Base-by-base conservation (phyloP, 2,797 vertebrate genomes). In the Zenarchopterus dispar region DNA sequence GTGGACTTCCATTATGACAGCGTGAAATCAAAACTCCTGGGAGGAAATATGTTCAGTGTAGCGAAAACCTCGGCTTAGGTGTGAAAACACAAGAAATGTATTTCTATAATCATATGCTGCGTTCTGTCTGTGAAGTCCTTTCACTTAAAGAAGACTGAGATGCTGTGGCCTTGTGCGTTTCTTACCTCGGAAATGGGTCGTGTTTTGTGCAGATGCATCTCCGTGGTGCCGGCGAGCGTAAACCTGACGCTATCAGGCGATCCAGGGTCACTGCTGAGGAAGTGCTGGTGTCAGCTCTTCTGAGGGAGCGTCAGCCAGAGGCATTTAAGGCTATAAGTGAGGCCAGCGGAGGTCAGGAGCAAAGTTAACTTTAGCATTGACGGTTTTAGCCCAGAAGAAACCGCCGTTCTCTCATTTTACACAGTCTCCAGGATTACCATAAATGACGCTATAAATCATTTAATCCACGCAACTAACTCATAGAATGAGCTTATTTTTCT, bases 261-360 rank as follows among this genome's bases (percentile, higher is more conserved):
- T 33, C 16, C 26, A 26, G 68, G 73, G 75, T 81, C 73, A 70
- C 45, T 28, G 60, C 62, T 63, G 70, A 67, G 48, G 67, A 77
- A 55, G 24, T 73, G 77, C 56, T 71, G 31, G 42, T 73, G 78
- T 86, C 84, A 77, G 83, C 73, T 72, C 44, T 60, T 52, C 21
- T 48, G 19, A 54, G 1, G 41, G 15, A 41, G 17, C 33, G n/a
- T 33, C 10, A 19, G n/a, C 43, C 19, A 56, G 36, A 63, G 63
- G 43, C 51, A 59, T 48, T 64, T 76, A 61, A 56, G 58, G 65
- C 55, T 60, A 68, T 56, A 73, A 66, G 62, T 51, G 53, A 45
- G 70, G 58, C n/a, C 62, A 76, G 11, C 22, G 15, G 42, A 72
- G 71, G 67, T 78, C 58, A 76, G 47, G 17, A 45, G 44, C 26